Conservation (phyloP, 2,888 invertebrate species). For the Heliconius ethilla region DNA sequence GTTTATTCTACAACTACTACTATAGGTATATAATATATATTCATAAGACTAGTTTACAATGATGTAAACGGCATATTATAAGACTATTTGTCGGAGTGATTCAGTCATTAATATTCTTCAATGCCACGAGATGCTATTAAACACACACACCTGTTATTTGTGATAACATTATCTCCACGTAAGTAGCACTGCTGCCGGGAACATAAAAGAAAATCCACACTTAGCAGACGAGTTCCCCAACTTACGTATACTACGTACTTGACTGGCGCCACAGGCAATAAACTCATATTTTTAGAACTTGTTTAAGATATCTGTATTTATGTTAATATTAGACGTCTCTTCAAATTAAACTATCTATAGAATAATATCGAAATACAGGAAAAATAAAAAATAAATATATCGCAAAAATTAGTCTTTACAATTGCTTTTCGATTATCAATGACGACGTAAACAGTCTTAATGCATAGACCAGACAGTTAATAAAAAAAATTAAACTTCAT, state of each 20-base stretch:
- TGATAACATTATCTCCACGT: constrained; percentile 34
- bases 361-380: not conserved
- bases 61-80: not conserved
- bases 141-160: constrained; percentile 37
- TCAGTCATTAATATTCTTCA: constrained; percentile 26
- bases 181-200: constrained; percentile 32
- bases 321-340: constrained; percentile 32
- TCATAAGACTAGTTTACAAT: not conserved
- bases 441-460: no score
- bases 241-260: constrained; percentile 26
- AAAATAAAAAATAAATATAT: not conserved
- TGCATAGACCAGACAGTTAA: not conserved
- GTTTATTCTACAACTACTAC: no score
- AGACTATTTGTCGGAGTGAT: constrained; percentile 9
- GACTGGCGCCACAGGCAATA: constrained; percentile 46
- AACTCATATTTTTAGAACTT: constrained; percentile 46
- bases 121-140: constrained; percentile 27
- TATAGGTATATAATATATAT: not conserved
- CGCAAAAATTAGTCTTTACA: not conserved
- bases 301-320: constrained; percentile 41
- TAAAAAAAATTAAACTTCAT: not conserved
- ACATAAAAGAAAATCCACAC: constrained; percentile 35
- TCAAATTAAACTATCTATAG: not conserved
- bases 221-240: constrained; percentile 32
- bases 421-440: not conserved